Percentiles rank a stretch among this genome's conserved stretches.
Evolutionary conservation across 1,140 invertebrate species (phyloP).

Genomic region (Listronotus oregonensis): DNA sequence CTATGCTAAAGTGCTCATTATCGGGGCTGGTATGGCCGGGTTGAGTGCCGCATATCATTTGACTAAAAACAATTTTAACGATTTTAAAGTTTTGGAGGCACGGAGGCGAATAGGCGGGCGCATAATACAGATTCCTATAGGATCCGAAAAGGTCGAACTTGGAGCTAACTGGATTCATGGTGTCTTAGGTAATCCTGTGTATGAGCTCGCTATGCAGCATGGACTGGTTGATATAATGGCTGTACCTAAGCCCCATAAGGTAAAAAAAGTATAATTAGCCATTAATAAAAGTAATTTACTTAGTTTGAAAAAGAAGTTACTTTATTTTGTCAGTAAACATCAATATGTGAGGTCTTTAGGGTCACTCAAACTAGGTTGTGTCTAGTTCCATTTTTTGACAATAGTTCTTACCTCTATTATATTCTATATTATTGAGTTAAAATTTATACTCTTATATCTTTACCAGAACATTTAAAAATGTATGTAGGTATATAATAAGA

Average conservation of each 20-base stretch:
- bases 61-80: slow-evolving; percentile 75
- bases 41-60: slow-evolving; percentile 84
- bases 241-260: slow-evolving; percentile 81
- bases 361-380: too few relatives aligned
- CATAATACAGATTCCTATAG: slow-evolving; percentile 75
- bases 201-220: slow-evolving; percentile 83
- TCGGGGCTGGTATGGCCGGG: slow-evolving; percentile 87
- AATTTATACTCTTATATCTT: too few relatives aligned
- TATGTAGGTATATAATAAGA: too few relatives aligned
- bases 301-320: too few relatives aligned
- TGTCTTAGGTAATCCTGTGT: slow-evolving; percentile 76
- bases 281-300: too few relatives aligned
- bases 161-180: slow-evolving; percentile 96
- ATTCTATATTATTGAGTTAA: too few relatives aligned
- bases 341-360: too few relatives aligned
- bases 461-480: too few relatives aligned
- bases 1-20: slow-evolving; percentile 72
- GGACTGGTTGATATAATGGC: slow-evolving; percentile 81
- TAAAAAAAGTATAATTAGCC: not conserved
- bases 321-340: too few relatives aligned
- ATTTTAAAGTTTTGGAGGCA: slow-evolving; percentile 82
- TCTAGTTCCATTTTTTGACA: too few relatives aligned
- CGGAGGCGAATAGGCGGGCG: slow-evolving; percentile 79
- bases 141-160: slow-evolving; percentile 75
- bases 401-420: too few relatives aligned